Conservation (phyloP, 2,797 vertebrate species). For the Macropus fuliginosus region DNA sequence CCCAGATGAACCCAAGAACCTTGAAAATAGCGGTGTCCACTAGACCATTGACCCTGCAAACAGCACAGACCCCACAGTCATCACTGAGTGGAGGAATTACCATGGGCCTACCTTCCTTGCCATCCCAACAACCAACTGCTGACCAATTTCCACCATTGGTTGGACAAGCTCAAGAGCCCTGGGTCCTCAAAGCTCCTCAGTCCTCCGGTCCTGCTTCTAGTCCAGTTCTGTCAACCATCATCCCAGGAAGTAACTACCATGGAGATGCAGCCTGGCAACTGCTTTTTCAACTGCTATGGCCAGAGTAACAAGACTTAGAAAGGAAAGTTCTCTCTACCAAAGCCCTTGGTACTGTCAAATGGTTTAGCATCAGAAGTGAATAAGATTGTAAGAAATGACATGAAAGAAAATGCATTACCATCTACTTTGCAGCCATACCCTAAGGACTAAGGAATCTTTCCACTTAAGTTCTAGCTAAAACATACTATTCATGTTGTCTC, state of each 20-base stretch:
- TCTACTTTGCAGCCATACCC: not conserved
- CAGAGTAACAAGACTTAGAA: conserved; percentile 46
- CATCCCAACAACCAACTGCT: not conserved
- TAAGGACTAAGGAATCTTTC: not conserved
- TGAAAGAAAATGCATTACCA: not conserved
- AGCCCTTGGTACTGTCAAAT: not conserved
- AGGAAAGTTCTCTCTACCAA: not conserved
- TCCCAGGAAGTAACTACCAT: not conserved
- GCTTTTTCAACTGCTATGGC: not conserved
- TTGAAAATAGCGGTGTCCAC: not conserved
- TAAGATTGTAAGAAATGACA: not conserved
- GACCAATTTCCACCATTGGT: not conserved
- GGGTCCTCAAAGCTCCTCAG: not conserved
- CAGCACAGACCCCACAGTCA: not conserved
- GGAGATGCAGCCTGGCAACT: not conserved
- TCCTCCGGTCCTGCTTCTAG: not conserved
- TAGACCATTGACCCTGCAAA: not conserved
- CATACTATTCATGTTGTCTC: not conserved
- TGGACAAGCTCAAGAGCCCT: not conserved
- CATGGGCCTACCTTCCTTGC: not conserved
- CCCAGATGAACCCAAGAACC: not conserved
- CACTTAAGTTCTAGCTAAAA: not conserved
- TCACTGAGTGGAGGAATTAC: not conserved
- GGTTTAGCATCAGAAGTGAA: not conserved
- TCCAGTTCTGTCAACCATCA: not conserved